phyloP scores from a whole-genome alignment of 1,140 invertebrate species.

The Zaprionus ornatus region DNA sequence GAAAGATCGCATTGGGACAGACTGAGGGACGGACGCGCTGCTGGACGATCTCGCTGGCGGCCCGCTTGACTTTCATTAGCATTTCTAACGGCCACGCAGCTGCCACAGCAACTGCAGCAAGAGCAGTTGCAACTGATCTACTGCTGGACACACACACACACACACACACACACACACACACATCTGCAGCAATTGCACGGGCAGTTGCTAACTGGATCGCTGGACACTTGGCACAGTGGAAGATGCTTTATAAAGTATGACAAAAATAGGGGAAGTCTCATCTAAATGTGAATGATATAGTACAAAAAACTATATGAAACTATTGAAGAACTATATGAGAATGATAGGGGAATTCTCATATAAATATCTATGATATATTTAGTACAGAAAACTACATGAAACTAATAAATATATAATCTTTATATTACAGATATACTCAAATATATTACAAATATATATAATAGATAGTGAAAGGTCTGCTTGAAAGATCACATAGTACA shows the following conservation, averaged over 20 bases:
- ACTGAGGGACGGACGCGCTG: neutral
- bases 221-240: slow-evolving; percentile 28
- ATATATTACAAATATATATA: too few species aligned
- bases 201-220: slow-evolving; percentile 34
- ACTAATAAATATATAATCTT: too few species aligned
- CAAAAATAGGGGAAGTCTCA: neutral
- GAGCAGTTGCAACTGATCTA: slow-evolving; percentile 53
- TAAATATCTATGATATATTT: too few species aligned
- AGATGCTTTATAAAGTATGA: neutral
- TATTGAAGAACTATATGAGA: too few species aligned
- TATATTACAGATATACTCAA: too few species aligned
- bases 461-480: too few species aligned
- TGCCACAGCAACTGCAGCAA: slow-evolving; percentile 55
- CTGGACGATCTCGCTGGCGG: slow-evolving; percentile 13
- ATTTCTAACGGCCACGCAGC: slow-evolving; percentile 82
- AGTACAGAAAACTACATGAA: too few species aligned
- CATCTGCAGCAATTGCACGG: neutral
- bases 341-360: too few species aligned
- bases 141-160: slow-evolving; percentile 37
- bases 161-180: slow-evolving; percentile 13
- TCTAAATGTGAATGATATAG: neutral
- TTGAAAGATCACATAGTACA: too few species aligned
- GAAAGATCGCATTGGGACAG: slow-evolving; percentile 36
- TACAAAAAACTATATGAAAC: too few species aligned
- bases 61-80: slow-evolving; percentile 77